Evolutionary conservation across 2,888 invertebrate species (phyloP), one percentile per base, ranked within the genome.

Genomic region (Temnothorax rugatulus): DNA sequence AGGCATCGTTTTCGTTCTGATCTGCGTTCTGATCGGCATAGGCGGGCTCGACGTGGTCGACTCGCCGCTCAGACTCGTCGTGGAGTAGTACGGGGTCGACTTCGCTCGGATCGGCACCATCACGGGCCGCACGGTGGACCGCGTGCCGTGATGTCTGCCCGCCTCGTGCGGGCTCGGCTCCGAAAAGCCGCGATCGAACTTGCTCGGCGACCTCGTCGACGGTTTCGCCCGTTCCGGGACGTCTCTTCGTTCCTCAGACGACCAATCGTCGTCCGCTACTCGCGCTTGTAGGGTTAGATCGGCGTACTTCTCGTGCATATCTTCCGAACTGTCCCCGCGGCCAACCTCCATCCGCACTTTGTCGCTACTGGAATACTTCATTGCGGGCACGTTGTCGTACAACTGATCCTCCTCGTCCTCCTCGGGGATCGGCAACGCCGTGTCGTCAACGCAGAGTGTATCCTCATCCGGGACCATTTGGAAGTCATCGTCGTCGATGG

Each of bases 11-110:
- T 94, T 95, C 4, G 95, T 95, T 82, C 95, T 87, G n/a, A 95
- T 94, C 86, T 95, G 95, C 8, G 93, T 92, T 41, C 93, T 91
- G 64, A 92, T 91, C 75, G 93, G 95, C 94, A 94, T 94, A 4
- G 95, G 95, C 1, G 95, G 95, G 87, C 94, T 95, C 0, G 95
- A 95, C 0, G 95, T 95, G 95, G 93, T 97, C 96, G 94, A 96
- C 96, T 90, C 96, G 95, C 92, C 97, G 96, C 93, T 97, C 96
- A 91, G 96, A 96, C 95, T 97, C 95, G 89, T 96, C 94, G 93
- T 96, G 94, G 94, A 95, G 79, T 95, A 94, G 63, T 95, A 94
- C 21, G 94, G 93, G 11, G 94, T 93, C 25, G 94, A 93, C 61
- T 94, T 94, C 0, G 93, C 93, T 50, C 93, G 89, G n/a, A 93